Evolutionary conservation across 2,888 invertebrate genomes (phyloP).

Genomic region (Saturnia japonica): DNA sequence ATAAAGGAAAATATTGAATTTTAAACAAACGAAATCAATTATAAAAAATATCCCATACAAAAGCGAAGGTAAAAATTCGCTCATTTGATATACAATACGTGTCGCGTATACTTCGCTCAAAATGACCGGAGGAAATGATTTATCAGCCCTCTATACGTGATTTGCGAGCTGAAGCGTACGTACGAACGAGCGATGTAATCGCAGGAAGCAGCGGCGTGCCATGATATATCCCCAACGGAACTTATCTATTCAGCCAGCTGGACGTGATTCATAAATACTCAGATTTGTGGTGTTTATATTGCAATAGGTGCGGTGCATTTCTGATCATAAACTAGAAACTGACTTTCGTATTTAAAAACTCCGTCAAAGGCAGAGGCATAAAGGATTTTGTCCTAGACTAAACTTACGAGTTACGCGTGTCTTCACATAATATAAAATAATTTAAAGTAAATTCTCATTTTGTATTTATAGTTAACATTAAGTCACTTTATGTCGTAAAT

Average conservation of each 20-base stretch:
- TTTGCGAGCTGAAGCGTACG: conserved; percentile 61
- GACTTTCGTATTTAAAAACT: background rate
- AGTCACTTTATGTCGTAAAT: too few relatives aligned
- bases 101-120: conserved; percentile 19
- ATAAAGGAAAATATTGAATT: too few relatives aligned
- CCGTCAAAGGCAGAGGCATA: background rate
- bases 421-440: too few relatives aligned
- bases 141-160: conserved; percentile 67
- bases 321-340: conserved; percentile 13
- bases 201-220: conserved; percentile 65
- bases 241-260: conserved; percentile 72
- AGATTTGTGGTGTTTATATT: conserved; percentile 56
- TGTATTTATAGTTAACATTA: too few relatives aligned
- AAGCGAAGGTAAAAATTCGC: background rate
- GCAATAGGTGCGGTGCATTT: conserved; percentile 22
- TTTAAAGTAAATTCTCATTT: too few relatives aligned
- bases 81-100: background rate
- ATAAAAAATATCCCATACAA: background rate
- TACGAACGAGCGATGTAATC: conserved; percentile 61
- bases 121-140: conserved; percentile 64
- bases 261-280: conserved; percentile 62
- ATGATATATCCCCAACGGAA: conserved; percentile 67
- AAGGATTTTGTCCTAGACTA: background rate
- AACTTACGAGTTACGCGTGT: too few relatives aligned
- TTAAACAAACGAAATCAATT: background rate